These are phyloP conservation scores for Emmelina monodactyla DNA, from an alignment of 2,888 invertebrate genomes.

Conservation along the genomic window DNA sequence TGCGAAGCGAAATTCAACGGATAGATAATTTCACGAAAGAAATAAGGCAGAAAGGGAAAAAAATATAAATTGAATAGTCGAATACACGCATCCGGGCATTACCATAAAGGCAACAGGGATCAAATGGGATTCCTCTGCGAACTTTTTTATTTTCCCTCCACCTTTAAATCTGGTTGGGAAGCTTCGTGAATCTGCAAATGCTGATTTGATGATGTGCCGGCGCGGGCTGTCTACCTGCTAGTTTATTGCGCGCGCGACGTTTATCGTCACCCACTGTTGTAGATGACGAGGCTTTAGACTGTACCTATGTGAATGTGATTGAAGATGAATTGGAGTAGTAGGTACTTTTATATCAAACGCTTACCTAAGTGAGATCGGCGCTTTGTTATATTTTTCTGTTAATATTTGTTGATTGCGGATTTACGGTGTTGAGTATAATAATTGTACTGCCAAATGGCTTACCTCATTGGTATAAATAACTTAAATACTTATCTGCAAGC, in stretches of 20 bases:
- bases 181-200: slow-evolving; percentile 67
- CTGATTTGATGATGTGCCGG: slow-evolving; percentile 62
- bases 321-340: too few relatives aligned
- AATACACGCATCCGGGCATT: slow-evolving; percentile 65
- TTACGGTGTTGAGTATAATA: too few relatives aligned
- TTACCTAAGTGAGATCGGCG: too few relatives aligned
- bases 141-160: slow-evolving; percentile 67
- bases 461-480: too few relatives aligned
- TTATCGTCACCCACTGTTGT: neutral
- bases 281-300: too few relatives aligned
- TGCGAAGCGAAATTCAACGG: slow-evolving; percentile 65
- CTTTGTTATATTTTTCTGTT: too few relatives aligned
- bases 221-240: slow-evolving; percentile 8
- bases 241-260: neutral
- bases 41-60: slow-evolving; percentile 61
- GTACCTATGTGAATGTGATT: too few relatives aligned
- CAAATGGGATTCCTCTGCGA: slow-evolving; percentile 63
- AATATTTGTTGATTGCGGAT: too few relatives aligned
- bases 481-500: too few relatives aligned
- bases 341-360: too few relatives aligned
- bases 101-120: slow-evolving; percentile 66
- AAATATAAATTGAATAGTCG: slow-evolving; percentile 67
- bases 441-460: too few relatives aligned
- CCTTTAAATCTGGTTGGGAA: slow-evolving; percentile 64
- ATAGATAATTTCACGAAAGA: slow-evolving; percentile 64